These are phyloP conservation scores for Mobula birostris DNA, from an alignment of 2,113 vertebrate genomes.

Conservation along the genomic window DNA sequence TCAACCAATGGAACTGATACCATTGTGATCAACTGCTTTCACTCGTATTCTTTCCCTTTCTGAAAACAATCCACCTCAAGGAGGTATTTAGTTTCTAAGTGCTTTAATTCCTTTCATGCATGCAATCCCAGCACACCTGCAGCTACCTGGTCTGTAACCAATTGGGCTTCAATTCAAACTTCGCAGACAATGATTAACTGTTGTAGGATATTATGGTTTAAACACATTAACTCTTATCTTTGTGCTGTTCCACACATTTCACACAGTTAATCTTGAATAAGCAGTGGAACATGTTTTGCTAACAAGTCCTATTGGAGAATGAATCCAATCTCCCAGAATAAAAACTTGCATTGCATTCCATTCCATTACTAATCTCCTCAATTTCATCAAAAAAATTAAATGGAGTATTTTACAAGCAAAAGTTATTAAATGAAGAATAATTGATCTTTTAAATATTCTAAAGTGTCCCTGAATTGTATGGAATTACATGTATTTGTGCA, in stretches of 20 bases:
- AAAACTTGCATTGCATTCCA: not conserved
- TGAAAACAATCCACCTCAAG: not conserved
- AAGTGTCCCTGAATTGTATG: not conserved
- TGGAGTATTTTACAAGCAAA: not conserved
- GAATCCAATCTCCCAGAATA: not conserved
- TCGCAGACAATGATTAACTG: not conserved
- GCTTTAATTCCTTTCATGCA: not conserved
- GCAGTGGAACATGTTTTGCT: not conserved
- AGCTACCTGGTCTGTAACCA: not conserved
- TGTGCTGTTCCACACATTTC: not conserved
- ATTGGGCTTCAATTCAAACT: not conserved
- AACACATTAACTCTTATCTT: not conserved
- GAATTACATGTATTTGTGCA: not conserved
- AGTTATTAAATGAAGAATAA: not conserved
- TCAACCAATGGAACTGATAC: not conserved
- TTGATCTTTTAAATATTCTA: not conserved
- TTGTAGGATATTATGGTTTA: not conserved
- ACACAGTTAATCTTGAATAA: not conserved
- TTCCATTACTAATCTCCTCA: not conserved
- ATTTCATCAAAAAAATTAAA: not conserved
- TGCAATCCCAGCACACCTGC: not conserved
- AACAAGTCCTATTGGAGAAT: not conserved
- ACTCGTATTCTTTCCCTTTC: not conserved
- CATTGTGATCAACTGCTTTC: not conserved
- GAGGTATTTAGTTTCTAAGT: not conserved